These are phyloP conservation scores for Drosophila sechellia DNA, from an alignment of 1,140 invertebrate genomes.

Conservation along the genomic window DNA sequence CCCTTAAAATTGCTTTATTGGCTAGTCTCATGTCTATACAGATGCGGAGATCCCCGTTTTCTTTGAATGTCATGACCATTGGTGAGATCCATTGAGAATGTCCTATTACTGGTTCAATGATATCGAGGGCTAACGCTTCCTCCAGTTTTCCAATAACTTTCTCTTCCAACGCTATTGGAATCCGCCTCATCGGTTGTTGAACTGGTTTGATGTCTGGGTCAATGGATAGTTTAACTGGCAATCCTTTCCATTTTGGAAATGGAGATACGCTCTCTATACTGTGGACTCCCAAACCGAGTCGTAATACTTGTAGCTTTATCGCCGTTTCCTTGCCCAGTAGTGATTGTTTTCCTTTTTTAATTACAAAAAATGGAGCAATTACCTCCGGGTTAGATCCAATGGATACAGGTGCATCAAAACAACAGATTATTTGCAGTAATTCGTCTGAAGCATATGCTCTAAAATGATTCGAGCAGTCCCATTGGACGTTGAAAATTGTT, in stretches of 20 bases:
- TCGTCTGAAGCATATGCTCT: neutral
- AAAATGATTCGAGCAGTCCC: neutral
- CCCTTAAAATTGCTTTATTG: slow-evolving; percentile 32
- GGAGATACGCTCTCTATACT: neutral
- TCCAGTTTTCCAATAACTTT: slow-evolving; percentile 43
- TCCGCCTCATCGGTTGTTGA: slow-evolving; percentile 35
- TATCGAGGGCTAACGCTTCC: slow-evolving; percentile 44
- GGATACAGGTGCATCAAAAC: neutral
- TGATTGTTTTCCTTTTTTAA: neutral
- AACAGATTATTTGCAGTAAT: slow-evolving; percentile 1
- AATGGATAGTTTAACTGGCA: neutral
- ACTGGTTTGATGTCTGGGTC: slow-evolving; percentile 2
- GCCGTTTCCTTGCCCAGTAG: too few species aligned
- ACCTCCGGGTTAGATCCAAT: neutral
- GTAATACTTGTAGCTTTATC: neutral
- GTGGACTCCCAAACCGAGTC: neutral
- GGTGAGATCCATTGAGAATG: slow-evolving; percentile 45
- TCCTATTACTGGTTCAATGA: slow-evolving; percentile 51
- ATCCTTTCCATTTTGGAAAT: neutral
- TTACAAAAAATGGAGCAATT: too few species aligned
- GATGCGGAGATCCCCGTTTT: slow-evolving; percentile 15
- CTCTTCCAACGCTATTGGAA: slow-evolving; percentile 33
- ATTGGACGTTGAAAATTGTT: neutral
- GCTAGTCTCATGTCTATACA: slow-evolving; percentile 47
- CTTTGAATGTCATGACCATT: slow-evolving; percentile 35